Conservation (phyloP, 2,888 invertebrate species). For the Drosophila parthenogenetica region DNA sequence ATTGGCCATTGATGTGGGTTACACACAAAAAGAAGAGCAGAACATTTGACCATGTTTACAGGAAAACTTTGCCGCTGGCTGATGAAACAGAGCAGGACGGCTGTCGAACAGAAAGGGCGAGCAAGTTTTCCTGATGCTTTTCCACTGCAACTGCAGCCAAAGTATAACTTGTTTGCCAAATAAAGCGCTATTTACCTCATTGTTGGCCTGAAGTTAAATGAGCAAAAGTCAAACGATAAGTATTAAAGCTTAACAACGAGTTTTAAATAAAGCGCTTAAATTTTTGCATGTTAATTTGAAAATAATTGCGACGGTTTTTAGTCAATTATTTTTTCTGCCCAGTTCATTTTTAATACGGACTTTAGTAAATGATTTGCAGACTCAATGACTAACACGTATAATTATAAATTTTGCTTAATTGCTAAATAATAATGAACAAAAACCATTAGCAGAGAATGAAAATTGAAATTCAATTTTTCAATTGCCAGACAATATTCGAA, state of each 20-base stretch:
- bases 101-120: neutral
- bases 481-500: slow-evolving; percentile 9
- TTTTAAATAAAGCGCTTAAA: no score
- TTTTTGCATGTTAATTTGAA: neutral
- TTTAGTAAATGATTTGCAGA: neutral
- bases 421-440: neutral
- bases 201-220: slow-evolving; percentile 6
- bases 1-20: slow-evolving; percentile 34
- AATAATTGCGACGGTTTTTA: neutral
- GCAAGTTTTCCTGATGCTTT: neutral
- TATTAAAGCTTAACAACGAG: neutral
- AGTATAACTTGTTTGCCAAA: neutral
- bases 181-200: slow-evolving; percentile 3
- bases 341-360: neutral
- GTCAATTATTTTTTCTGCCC: neutral
- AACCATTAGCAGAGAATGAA: slow-evolving; percentile 52
- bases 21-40: slow-evolving; percentile 8
- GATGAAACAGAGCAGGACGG: neutral
- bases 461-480: slow-evolving; percentile 6
- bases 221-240: slow-evolving; percentile 15
- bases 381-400: slow-evolving; percentile 1
- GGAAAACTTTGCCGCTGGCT: slow-evolving; percentile 14
- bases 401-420: neutral
- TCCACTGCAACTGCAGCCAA: slow-evolving; percentile 13
- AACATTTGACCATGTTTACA: slow-evolving; percentile 47